Evolutionary conservation across 2,888 invertebrate genomes (phyloP), one percentile per base, ranked within the genome.

Genomic region (Formica aserva): DNA sequence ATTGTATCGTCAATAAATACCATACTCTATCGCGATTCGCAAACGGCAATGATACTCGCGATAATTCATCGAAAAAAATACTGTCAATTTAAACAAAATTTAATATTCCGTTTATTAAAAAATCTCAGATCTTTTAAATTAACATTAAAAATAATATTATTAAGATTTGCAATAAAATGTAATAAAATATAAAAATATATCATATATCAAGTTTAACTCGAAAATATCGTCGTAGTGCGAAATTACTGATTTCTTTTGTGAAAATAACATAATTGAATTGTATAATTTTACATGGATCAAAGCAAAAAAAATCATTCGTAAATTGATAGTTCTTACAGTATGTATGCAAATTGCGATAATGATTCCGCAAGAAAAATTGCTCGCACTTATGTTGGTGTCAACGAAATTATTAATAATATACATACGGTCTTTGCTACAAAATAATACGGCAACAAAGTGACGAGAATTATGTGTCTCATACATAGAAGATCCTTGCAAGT

Each of bases 371-470:
- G 57, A 80, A 78, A 78, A 71, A 71, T 48, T 22, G n/a, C 22
- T 35, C 1, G 22, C 45, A 60, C 60, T 78, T 35, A 35, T 35
- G 35, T 35, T 78, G 45, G 60, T 22, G 72, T 60, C 60, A 9
- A 55, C 32, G 57, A 60, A 57, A 60, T 80, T 60, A 80, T 71
- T 60, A n/a, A n/a, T n/a, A n/a, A n/a, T n/a, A n/a, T n/a, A n/a
- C n/a, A n/a, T n/a, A 71, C 32, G 22, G 35, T 60, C 72, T 45
- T 45, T 11, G 6, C 57, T 32, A 69, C 22, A 45, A 80, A 80
- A 45, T 60, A 71, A 71, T 45, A 45, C 32, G 26, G 60, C 78
- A 32, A 18, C 78, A 78, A 80, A 71, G 45, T 60, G 78, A 71
- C 32, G 72, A 71, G 72, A 78, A 62, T 80, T 71, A 60, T 32